Conservation (phyloP, 2,888 invertebrate genomes). For the Artemia sp. region DNA sequence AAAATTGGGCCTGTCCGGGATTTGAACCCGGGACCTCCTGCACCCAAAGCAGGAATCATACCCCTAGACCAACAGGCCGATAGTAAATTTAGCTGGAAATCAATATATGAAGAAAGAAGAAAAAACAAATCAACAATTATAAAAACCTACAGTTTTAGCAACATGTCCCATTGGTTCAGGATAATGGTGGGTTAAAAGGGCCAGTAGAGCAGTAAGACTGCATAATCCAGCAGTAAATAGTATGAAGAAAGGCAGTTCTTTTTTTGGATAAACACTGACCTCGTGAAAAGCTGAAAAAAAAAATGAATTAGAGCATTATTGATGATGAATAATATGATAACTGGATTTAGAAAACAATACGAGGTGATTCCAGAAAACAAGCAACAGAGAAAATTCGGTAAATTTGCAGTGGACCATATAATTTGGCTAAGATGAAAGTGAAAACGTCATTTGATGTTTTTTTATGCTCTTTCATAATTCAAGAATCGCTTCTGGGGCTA, state of each 20-base stretch:
- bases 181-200: constrained; percentile 74
- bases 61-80: constrained; percentile 24
- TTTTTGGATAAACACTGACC: constrained; percentile 79
- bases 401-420: no score
- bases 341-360: no score
- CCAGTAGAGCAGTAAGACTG: constrained; percentile 72
- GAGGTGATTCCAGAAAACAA: no score
- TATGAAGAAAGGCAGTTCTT: constrained; percentile 78
- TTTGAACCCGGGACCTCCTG: constrained; percentile 24
- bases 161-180: constrained; percentile 73
- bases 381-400: no score
- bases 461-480: no score
- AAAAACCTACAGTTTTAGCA: constrained; percentile 45
- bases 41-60: constrained; percentile 24
- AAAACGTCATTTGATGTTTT: no score
- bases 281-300: constrained; percentile 53
- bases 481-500: no score
- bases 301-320: not conserved
- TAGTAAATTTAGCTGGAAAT: not conserved
- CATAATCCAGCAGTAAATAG: constrained; percentile 78
- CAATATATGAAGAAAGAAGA: not conserved
- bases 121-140: no score
- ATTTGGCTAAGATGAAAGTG: no score
- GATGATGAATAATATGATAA: no score
- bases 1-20: constrained; percentile 23